Evolutionary conservation across 2,888 invertebrate genomes (phyloP), one percentile per base, ranked within the genome.

Genomic region (Acanthoscelides obtectus): DNA sequence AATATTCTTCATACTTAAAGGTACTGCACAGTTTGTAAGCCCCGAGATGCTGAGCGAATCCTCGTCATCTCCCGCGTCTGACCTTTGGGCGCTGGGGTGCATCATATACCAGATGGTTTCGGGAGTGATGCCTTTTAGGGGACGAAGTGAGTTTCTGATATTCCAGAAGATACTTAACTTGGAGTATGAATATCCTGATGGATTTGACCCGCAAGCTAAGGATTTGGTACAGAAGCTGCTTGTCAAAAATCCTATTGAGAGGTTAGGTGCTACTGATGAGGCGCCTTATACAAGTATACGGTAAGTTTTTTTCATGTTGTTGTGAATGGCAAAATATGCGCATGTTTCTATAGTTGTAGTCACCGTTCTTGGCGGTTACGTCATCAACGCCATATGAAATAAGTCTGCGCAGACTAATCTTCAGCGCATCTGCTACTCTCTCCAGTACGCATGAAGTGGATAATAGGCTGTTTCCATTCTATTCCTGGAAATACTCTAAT

Each of bases 21-120:
- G 99, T 69, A 99, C 99, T 17, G 98, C 99, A 1, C 98, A 99
- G 84, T 99, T 99, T 86, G 98, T 99, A 0, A 98, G 98, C 72
- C 99, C 99, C 1, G 99, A 99, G 87, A 90, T 99, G 75, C 87
- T 99, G 69, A 93, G 92, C 73, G 93, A 94, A 82, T 91, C 92
- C 73, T 91, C 91, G 1, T 91, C 92, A 70, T 91, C 92, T 68
- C 89, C 90, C 71, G 90, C 94, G 66, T 94, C 95, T 19, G 99
- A 99, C 86, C 88, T 99, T 72, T 99, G 99, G 99, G 99, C 99
- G 0, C 88, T 97, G 67, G 99, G 99, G 25, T 98, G 98, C 85
- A 96, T 99, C 78, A 87, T 98, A 76, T 99, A 96, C 87, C 99
- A 99, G 87, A 97, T 99, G 94, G 91, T 98, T 76, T 92, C 96